Conservation (phyloP, 2,888 invertebrate genomes). For the Furcula furcula region DNA sequence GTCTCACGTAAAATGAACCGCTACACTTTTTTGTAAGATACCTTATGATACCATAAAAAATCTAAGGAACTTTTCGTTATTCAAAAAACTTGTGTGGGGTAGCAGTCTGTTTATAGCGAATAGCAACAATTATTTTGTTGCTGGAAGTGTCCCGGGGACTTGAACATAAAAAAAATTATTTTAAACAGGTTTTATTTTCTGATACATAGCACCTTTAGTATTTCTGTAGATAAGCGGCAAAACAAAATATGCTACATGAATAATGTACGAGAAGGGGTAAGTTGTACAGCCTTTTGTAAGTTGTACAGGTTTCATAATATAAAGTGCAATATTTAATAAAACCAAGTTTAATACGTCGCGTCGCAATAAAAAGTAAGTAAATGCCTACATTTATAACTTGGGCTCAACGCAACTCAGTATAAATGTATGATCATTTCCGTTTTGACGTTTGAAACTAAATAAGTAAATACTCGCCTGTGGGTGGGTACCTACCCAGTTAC, state of each 20-base stretch:
- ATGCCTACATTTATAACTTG: slow-evolving; percentile 1
- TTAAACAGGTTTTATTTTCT: slow-evolving; percentile 18
- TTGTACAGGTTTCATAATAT: neutral
- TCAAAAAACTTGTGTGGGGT: slow-evolving; percentile 53
- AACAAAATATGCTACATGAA: slow-evolving; percentile 13
- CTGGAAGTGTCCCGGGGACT: slow-evolving; percentile 25
- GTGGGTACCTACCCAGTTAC: no score
- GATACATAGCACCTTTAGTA: slow-evolving; percentile 18
- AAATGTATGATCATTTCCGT: neutral
- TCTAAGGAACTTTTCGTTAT: slow-evolving; percentile 47
- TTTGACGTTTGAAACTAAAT: neutral
- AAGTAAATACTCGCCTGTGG: neutral
- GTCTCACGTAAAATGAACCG: slow-evolving; percentile 58
- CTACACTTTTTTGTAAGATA: slow-evolving; percentile 56
- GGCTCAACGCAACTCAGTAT: neutral
- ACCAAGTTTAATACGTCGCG: neutral
- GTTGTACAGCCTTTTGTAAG: no score
- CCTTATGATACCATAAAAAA: slow-evolving; percentile 62
- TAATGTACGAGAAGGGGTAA: no score
- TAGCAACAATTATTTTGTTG: slow-evolving; percentile 10
- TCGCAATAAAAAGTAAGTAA: neutral
- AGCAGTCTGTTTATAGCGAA: slow-evolving; percentile 24
- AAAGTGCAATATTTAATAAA: slow-evolving; percentile 1
- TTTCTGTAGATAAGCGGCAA: slow-evolving; percentile 22
- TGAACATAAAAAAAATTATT: slow-evolving; percentile 10